Conservation (phyloP, 2,113 vertebrate species). For the Lepus americanus region DNA sequence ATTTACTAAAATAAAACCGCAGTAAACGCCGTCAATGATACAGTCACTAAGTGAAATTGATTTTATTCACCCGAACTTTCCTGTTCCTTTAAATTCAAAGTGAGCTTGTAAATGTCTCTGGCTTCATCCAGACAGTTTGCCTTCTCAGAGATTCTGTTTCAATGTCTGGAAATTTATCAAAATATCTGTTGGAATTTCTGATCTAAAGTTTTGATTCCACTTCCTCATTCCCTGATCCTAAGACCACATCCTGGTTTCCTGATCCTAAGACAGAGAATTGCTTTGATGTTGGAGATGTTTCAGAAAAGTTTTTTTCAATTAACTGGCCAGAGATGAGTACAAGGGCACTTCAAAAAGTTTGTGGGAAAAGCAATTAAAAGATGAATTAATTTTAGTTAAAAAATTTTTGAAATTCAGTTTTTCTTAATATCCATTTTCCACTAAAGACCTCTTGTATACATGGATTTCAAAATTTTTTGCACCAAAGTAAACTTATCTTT, state of each 20-base stretch:
- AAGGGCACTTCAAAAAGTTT: no score
- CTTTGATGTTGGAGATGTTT: not conserved
- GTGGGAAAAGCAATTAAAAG: no score
- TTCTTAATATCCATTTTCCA: no score
- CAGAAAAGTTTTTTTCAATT: not conserved
- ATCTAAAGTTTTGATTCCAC: not conserved
- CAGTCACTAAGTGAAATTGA: not conserved
- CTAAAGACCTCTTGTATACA: no score
- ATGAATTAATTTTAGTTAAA: no score
- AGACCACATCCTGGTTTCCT: not conserved
- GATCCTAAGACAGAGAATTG: not conserved
- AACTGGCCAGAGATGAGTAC: not conserved
- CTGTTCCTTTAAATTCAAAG: not conserved
- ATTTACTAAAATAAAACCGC: not conserved
- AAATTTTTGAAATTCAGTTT: no score
- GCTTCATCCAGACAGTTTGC: not conserved
- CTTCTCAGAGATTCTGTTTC: not conserved
- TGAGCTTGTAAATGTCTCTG: not conserved
- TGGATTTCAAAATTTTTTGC: no score
- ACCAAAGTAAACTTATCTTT: no score
- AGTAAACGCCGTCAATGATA: not conserved
- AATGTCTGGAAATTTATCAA: not conserved
- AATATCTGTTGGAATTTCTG: not conserved
- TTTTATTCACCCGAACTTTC: not conserved
- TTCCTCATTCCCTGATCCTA: not conserved